Evolutionary conservation across 2,797 vertebrate species (phyloP), one percentile per base, ranked within the genome.

Genomic region (Prunella strophiata): DNA sequence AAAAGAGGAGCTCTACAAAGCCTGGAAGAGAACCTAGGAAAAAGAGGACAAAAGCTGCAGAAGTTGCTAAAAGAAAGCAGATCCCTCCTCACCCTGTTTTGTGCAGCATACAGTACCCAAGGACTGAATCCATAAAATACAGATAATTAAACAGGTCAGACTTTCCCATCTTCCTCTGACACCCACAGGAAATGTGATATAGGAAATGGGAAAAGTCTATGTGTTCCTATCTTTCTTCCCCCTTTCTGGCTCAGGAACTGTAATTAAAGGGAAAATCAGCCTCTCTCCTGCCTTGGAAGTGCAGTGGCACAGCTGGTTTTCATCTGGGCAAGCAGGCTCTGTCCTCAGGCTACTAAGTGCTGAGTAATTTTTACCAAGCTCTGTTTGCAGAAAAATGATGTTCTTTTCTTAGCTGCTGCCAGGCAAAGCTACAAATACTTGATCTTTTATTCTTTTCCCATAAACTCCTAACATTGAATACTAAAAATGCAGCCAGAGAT

Each of bases 301-400:
- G 34, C 21, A 93, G 89, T 51, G 76, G 91, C 94, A 84, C 95
- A 96, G 95, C 94, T 96, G 94, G 82, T 97, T 97, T 94, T 88
- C 94, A 97, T 97, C 91, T 88, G 85, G 95, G 89, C 85, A 23
- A 96, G 92, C 91, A 96, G 76, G 85, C 92, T 96, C 91, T 96
- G 66, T 92, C 94, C 95, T 95, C 93, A 84, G 95, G 95, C 94
- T 96, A 94, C 94, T 55, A 88, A 95, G 95, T 94, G 95, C 95
- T 96, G 91, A 97, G 85, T 96, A 96, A 92, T 93, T 95, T 93
- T 88, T 95, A 93, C 95, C 94, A 90, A 95, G 91, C 92, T 93
- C 95, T 90, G 76, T 81, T 93, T 88, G 85, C 89, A 96, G 94
- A 95, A 94, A 96, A 96, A 95, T 93, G 82, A 96, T 96, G 91